phyloP scores from a whole-genome alignment of 1,140 invertebrate species.

The Drosophila arizonae region DNA sequence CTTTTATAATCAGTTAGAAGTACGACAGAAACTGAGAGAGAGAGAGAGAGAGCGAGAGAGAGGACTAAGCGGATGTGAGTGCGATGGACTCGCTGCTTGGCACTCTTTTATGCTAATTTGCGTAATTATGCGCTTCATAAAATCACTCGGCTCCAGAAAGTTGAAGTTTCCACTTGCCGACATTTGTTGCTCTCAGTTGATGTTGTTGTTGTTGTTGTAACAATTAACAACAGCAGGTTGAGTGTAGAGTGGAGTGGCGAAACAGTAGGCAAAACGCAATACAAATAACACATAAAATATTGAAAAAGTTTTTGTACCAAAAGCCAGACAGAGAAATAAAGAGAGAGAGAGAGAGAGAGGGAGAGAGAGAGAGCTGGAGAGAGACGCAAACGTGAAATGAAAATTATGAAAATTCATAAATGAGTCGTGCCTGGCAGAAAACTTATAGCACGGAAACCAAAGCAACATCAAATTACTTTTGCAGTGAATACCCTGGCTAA shows the following conservation, averaged over 20 bases:
- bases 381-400: slow-evolving; percentile 38
- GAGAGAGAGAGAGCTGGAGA: not conserved
- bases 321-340: slow-evolving; percentile 14
- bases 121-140: slow-evolving; percentile 81
- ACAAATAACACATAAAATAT: slow-evolving; percentile 80
- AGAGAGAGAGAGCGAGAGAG: not conserved
- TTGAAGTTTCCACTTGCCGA: slow-evolving; percentile 56
- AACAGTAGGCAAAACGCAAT: slow-evolving; percentile 68
- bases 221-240: slow-evolving; percentile 68
- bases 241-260: slow-evolving; percentile 3
- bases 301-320: slow-evolving; percentile 61
- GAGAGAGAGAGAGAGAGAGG: not conserved
- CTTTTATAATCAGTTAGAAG: slow-evolving; percentile 25
- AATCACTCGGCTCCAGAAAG: slow-evolving; percentile 65
- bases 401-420: slow-evolving; percentile 73
- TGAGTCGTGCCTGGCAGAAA: slow-evolving; percentile 43
- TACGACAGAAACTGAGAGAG: not conserved
- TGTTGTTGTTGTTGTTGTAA: slow-evolving; percentile 60
- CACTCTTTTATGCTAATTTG: slow-evolving; percentile 81
- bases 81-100: slow-evolving; percentile 42
- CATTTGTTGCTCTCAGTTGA: slow-evolving; percentile 30
- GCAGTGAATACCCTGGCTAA: slow-evolving; percentile 7
- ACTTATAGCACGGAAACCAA: not conserved
- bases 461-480: slow-evolving; percentile 1
- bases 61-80: slow-evolving; percentile 17